Conservation (phyloP, 1,140 invertebrate species). For the Lordiphosa collinella region DNA sequence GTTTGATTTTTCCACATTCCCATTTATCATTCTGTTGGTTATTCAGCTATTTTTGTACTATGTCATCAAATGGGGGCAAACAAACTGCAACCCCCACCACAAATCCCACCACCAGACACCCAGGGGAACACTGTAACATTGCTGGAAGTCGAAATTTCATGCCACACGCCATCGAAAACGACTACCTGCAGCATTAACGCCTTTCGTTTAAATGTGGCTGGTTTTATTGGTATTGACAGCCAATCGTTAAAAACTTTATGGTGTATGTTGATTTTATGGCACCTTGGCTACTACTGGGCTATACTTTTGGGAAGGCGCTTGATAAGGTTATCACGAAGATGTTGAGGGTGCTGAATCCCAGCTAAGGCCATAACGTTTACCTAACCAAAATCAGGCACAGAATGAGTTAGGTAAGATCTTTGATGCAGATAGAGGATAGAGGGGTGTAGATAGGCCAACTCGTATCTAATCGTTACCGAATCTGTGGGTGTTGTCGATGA, state of each 20-base stretch:
- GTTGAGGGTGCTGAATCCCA: not conserved
- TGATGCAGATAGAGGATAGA: too few relatives aligned
- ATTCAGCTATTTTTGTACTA: too few relatives aligned
- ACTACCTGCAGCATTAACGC: slow-evolving; percentile 28
- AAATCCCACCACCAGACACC: too few relatives aligned
- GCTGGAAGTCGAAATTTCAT: slow-evolving; percentile 1
- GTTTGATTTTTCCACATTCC: too few relatives aligned
- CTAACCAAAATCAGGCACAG: too few relatives aligned
- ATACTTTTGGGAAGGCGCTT: slow-evolving; percentile 14
- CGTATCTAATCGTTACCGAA: slow-evolving; percentile 17
- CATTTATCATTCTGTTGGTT: too few relatives aligned
- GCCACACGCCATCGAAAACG: slow-evolving; percentile 12
- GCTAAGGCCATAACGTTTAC: too few relatives aligned
- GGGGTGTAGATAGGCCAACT: too few relatives aligned
- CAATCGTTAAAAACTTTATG: slow-evolving; percentile 12
- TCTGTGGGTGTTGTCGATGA: slow-evolving; percentile 14
- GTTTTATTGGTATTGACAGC: slow-evolving; percentile 2
- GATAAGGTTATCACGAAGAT: slow-evolving; percentile 26
- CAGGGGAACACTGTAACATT: too few relatives aligned
- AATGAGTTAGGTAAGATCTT: too few relatives aligned
- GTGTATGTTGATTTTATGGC: slow-evolving; percentile 15
- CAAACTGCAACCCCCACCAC: too few relatives aligned
- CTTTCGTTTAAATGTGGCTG: not conserved
- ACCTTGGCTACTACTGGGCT: not conserved
- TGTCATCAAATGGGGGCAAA: too few relatives aligned